A percentile compares a stretch with the other conserved stretches of the same genome.
Conservation (phyloP, 1,140 invertebrate genomes). For the Cotesia chilonis region DNA sequence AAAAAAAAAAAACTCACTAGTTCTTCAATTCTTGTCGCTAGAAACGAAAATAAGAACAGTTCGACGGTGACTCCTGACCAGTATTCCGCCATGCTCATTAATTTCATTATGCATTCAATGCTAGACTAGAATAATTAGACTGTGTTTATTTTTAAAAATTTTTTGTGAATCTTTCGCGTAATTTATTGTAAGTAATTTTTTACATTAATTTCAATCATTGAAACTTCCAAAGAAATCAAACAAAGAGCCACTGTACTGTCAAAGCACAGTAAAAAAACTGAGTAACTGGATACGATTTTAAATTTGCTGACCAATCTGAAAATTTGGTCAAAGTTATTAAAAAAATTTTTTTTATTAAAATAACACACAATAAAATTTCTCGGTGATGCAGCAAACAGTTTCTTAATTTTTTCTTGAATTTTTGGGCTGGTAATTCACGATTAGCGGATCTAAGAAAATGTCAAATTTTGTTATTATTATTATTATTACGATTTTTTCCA, state of each 20-base stretch:
- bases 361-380: slow-evolving; percentile 15
- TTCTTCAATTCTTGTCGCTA: slow-evolving; percentile 50
- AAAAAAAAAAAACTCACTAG: slow-evolving; percentile 44
- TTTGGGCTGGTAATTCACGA: slow-evolving; percentile 32
- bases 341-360: not conserved
- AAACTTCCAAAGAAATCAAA: not conserved
- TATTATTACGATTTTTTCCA: not conserved
- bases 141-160: not conserved
- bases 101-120: slow-evolving; percentile 44
- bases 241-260: slow-evolving; percentile 10
- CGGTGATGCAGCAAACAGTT: slow-evolving; percentile 17
- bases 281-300: not conserved
- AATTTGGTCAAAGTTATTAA: not conserved
- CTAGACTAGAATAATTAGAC: slow-evolving; percentile 44
- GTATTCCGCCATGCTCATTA: slow-evolving; percentile 52
- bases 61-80: slow-evolving; percentile 49
- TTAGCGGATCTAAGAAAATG: slow-evolving; percentile 16
- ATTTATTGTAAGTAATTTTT: not conserved
- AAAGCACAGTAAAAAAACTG: not conserved
- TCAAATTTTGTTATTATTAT: not conserved
- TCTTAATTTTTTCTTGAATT: slow-evolving; percentile 22
- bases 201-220: slow-evolving; percentile 9
- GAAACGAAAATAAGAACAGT: slow-evolving; percentile 56
- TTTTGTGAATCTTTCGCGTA: no score
- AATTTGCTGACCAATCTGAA: slow-evolving; percentile 20